Evolutionary conservation across 2,888 invertebrate genomes (phyloP).

Genomic region (Apodemia mormo): DNA sequence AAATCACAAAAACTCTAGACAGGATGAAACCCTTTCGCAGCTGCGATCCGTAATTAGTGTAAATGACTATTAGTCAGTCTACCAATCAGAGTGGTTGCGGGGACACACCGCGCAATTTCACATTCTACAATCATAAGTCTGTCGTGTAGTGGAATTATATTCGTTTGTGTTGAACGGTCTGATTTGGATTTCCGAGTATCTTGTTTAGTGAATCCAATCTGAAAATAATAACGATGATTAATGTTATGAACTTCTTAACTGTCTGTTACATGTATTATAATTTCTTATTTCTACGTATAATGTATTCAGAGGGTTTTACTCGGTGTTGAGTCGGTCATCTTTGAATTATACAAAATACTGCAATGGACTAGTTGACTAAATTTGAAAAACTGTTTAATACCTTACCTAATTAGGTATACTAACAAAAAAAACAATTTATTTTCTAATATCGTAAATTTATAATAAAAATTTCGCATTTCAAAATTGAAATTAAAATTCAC

Average conservation of each 20-base stretch:
- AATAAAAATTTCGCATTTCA: no score
- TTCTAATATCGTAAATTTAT: no score
- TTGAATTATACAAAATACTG: no score
- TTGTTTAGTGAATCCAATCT: conserved; percentile 3
- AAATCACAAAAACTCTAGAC: not conserved
- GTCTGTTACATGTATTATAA: not conserved
- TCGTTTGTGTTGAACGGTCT: not conserved
- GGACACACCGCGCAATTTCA: not conserved
- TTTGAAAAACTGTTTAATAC: no score
- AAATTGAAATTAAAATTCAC: no score
- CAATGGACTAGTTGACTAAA: no score
- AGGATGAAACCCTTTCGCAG: not conserved
- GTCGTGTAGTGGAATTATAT: not conserved
- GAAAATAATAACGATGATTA: not conserved
- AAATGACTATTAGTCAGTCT: not conserved
- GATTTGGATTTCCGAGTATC: not conserved
- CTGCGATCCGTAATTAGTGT: not conserved
- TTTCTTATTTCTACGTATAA: no score
- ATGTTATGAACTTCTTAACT: not conserved
- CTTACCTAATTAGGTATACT: no score
- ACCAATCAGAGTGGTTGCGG: not conserved
- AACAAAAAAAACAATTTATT: no score
- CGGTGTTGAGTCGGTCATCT: no score
- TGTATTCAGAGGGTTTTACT: no score
- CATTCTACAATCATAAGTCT: not conserved